Evolutionary conservation across 2,888 invertebrate genomes (phyloP).

Genomic region (Hemicrepidius hirtus): DNA sequence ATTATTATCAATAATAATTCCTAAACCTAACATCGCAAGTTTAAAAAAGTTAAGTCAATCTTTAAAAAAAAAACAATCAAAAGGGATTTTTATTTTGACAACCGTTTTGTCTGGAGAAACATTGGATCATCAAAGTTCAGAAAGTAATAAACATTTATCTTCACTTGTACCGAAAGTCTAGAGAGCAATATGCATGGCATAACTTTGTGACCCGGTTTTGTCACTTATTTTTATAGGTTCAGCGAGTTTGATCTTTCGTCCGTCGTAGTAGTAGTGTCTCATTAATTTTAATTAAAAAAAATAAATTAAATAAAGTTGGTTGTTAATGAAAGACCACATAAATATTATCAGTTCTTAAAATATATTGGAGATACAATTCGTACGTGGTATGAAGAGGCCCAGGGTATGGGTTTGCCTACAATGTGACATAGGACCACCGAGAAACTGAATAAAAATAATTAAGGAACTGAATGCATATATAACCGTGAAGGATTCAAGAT

Average conservation of each 20-base stretch:
- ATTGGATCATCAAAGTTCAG: not conserved
- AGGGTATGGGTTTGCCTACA: not conserved
- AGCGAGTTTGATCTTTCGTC: conserved; percentile 21
- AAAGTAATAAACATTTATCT: conserved; percentile 8
- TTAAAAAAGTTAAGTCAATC: no score
- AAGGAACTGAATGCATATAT: conserved; percentile 6
- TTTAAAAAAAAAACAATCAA: no score
- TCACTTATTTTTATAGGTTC: conserved; percentile 1
- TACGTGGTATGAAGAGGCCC: no score
- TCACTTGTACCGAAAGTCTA: not conserved
- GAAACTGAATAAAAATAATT: conserved; percentile 22
- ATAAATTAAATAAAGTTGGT: conserved; percentile 4
- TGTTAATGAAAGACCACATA: not conserved
- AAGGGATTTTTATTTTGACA: no score
- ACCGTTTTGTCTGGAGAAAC: not conserved
- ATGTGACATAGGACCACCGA: not conserved
- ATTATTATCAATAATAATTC: no score
- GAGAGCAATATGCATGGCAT: conserved; percentile 2
- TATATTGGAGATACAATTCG: no score
- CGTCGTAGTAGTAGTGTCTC: conserved; percentile 25
- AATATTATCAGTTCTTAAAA: no score
- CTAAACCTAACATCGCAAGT: no score
- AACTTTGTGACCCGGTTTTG: conserved; percentile 18
- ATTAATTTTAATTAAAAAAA: conserved; percentile 32
- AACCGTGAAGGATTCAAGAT: conserved; percentile 4